Percentiles rank a stretch among this genome's conserved stretches.
phyloP scores from a whole-genome alignment of 2,797 vertebrate genomes.

The Manis crassicaudata region DNA sequence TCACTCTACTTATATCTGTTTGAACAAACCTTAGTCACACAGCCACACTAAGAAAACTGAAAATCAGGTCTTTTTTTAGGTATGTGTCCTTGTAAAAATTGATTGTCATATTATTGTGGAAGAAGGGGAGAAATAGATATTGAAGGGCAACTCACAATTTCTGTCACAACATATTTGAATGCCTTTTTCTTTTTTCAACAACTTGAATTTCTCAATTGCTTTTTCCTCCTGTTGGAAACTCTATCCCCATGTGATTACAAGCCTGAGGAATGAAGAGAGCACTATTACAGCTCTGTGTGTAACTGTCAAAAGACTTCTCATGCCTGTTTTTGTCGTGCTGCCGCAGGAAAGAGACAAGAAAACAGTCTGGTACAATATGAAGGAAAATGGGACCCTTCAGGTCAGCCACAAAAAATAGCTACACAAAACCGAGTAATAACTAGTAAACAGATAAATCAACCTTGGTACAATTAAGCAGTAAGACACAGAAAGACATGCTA shows the following conservation, averaged over 20 bases:
- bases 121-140: background rate
- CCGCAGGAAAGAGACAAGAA: constrained; percentile 73
- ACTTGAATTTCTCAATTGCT: constrained; percentile 76
- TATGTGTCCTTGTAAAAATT: background rate
- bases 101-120: background rate
- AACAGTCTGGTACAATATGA: constrained; percentile 70
- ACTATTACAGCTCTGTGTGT: constrained; percentile 42
- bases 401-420: constrained; percentile 69
- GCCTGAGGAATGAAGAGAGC: constrained; percentile 27
- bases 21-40: background rate
- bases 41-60: background rate
- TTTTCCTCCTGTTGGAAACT: constrained; percentile 78
- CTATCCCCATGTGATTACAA: constrained; percentile 78
- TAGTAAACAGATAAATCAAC: constrained; percentile 83
- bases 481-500: constrained; percentile 68
- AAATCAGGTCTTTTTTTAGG: background rate
- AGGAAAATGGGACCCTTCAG: constrained; percentile 76
- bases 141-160: background rate
- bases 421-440: constrained; percentile 73
- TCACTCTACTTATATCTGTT: background rate
- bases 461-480: constrained; percentile 47
- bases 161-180: background rate
- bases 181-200: constrained; percentile 71
- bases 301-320: constrained; percentile 68
- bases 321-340: constrained; percentile 41